A percentile compares a stretch with the other conserved stretches of the same genome.
phyloP scores from a whole-genome alignment of 2,113 vertebrate genomes.

The Chamaetylas fuelleborni region DNA sequence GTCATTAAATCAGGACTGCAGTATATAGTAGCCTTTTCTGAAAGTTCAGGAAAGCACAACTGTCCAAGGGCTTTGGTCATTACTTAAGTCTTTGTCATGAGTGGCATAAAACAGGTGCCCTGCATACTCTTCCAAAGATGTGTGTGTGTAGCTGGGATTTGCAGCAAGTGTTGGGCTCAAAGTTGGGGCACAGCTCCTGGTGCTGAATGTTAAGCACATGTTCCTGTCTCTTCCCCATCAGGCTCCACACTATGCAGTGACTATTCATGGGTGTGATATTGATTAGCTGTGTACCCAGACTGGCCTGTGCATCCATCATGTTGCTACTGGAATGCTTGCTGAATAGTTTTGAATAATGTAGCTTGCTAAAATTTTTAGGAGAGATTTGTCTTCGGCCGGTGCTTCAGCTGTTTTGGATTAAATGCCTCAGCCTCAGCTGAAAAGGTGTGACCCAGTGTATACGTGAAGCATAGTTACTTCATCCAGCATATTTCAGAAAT shows the following conservation, averaged over 20 bases:
- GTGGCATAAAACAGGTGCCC: neutral
- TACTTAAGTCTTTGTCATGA: neutral
- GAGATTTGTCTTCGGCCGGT: neutral
- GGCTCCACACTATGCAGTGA: rapidly evolving
- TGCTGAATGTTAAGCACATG: neutral
- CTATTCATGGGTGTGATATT: neutral
- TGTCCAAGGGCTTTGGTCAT: neutral
- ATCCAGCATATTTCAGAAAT: neutral
- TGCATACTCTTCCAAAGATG: neutral
- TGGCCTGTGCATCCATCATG: neutral
- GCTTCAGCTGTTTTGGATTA: neutral
- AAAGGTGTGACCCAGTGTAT: neutral
- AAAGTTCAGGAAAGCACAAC: neutral
- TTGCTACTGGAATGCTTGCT: neutral
- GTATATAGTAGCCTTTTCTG: neutral
- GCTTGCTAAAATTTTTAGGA: neutral
- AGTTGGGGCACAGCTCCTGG: rapidly evolving
- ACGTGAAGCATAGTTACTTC: neutral
- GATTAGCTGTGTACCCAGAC: neutral
- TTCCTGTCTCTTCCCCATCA: neutral
- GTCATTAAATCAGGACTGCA: neutral
- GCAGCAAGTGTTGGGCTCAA: rapidly evolving
- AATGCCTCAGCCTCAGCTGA: neutral
- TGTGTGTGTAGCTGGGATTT: neutral
- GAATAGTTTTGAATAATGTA: conserved; percentile 23